Evolutionary conservation across 1,140 invertebrate species (phyloP), one percentile per base, ranked within the genome.

Genomic region (Sarcophaga bullata): DNA sequence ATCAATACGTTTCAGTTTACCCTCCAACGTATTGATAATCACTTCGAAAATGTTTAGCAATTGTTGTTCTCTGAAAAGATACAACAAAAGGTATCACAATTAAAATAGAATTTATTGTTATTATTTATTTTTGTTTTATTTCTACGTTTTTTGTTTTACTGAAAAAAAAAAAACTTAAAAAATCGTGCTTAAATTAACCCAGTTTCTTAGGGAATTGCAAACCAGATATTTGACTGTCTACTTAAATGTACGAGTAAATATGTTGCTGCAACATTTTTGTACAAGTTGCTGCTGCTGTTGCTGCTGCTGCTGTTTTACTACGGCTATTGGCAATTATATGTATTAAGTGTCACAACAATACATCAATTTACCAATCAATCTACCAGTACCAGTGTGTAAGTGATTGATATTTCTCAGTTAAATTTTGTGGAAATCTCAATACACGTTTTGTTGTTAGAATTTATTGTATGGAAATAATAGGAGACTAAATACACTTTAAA

Each of bases 11-110:
- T 96, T 95, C 6, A 97, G 91, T 91, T 97, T 97, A 11, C 94
- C 95, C 88, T 97, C 96, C 84, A 97, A 91, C 13, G 95, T 97
- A 82, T 95, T 96, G 25, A 97, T 95, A 84, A 97, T 95, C 10
- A 96, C 95, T 90, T 97, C 96, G 90, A 97, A 96, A 49, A 97
- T 94, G 86, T 96, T 95, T 90, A 96, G 95, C 58, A 97, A 92
- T 89, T 96, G 96, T 88, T 96, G 95, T 89, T 97, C 96, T 90
- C 96, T 97, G 94, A 73, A 94, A 95, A 87, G 86, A 85, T 48
- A 49, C 5, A 46, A 52, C 75, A 76, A 19, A 73, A 62, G 25
- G 25, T 37, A 81, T 17, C 8, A 50, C 15, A 72, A 80, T 80
- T 25, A 54, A 19, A 48, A 37, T n/a, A 48, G 49, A 13, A 52